Evolutionary conservation across 2,113 vertebrate genomes (phyloP), one percentile per base, ranked within the genome.

Genomic region (Tor tambroides): DNA sequence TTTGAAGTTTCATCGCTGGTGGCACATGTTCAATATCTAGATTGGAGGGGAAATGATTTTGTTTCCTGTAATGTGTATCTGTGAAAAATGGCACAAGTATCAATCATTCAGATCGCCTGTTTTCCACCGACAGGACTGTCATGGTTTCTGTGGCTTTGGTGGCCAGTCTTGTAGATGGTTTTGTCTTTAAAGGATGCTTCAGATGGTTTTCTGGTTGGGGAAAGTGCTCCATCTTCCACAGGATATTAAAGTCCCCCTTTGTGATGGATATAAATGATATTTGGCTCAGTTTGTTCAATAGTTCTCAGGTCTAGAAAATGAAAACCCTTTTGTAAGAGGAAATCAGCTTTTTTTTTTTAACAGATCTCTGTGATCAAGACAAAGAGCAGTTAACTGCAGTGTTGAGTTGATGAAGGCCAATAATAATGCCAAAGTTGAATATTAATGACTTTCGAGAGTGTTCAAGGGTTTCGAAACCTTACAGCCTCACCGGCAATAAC

Each of bases 171-270:
- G n/a, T 26, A 74, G 17, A 71, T 86, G 69, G 54, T 21, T 46
- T 80, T 78, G 41, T 69, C 38, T 71, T 8, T 63, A 21, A 35
- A 82, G 76, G 32, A 61, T 80, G 49, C 23, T 15, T 88, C 28
- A 86, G 84, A 90, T 51, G 78, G 71, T 21, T 69, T 86, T 85
- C 59, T 74, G 23, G 49, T 78, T 65, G 41, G 51, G 84, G 51
- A 86, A 76, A 26, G 12, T 59, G 51, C 54, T 87, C 80, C 74
- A 74, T 89, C 83, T 28, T 79, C 83, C 77, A 88, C 87, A 92
- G 93, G 93, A 94, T 92, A 93, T 93, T 89, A 93, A 92, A 92
- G 72, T 14, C 82, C 83, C 79, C 19, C 67, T 83, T 88, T 87
- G 76, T 86, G 80, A 77, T 26, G 43, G 85, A 77, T 80, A 38